Evolutionary conservation across 2,888 invertebrate genomes (phyloP).

Genomic region (Conomelus anceps): DNA sequence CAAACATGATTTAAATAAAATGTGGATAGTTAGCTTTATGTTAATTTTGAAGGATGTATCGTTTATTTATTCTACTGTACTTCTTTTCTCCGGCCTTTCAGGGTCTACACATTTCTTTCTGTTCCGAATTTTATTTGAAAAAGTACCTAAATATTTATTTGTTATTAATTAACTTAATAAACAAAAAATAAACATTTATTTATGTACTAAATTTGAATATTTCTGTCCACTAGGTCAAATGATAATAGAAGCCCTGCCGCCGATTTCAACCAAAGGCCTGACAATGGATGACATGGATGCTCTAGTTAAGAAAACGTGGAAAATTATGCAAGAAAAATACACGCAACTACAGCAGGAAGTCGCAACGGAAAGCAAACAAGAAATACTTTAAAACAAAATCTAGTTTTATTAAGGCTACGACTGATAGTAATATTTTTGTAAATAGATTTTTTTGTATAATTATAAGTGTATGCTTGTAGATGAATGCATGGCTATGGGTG

Average conservation of each 20-base stretch:
- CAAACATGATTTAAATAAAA: too few species aligned
- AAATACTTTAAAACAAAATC: neutral
- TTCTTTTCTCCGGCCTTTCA: too few species aligned
- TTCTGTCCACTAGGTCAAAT: slow-evolving; percentile 39
- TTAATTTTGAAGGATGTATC: too few species aligned
- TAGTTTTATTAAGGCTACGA: neutral
- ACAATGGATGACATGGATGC: slow-evolving; percentile 60
- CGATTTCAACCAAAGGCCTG: slow-evolving; percentile 67
- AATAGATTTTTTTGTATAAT: too few species aligned
- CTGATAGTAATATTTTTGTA: neutral
- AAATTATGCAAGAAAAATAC: slow-evolving; percentile 62
- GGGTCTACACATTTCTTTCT: too few species aligned
- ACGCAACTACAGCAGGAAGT: slow-evolving; percentile 52
- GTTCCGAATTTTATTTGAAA: too few species aligned
- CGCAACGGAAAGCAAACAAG: neutral
- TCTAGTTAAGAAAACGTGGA: slow-evolving; percentile 59
- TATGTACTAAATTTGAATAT: neutral
- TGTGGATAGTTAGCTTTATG: too few species aligned
- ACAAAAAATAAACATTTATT: neutral
- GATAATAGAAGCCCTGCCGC: slow-evolving; percentile 66
- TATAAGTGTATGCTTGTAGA: too few species aligned
- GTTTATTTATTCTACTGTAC: too few species aligned
- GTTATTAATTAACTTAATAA: too few species aligned
- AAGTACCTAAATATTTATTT: too few species aligned
- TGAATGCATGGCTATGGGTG: too few species aligned